Evolutionary conservation across 1,140 invertebrate genomes (phyloP).

Genomic region (Monochamus saltuarius): DNA sequence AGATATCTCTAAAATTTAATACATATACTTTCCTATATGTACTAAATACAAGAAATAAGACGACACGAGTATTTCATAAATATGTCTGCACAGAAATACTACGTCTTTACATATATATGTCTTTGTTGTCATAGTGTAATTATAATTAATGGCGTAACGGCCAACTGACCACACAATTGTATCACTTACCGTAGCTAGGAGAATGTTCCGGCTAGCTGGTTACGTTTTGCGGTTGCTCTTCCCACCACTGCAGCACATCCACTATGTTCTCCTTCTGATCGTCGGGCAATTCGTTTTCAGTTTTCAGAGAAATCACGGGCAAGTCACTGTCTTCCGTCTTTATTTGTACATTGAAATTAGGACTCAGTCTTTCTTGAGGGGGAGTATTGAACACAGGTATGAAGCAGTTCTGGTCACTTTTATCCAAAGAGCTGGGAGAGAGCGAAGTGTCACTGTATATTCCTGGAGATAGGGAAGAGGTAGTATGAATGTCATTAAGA

Average conservation of each 20-base stretch:
- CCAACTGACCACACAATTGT: too few species aligned
- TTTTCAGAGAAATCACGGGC: slow-evolving; percentile 40
- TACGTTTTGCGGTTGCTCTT: slow-evolving; percentile 46
- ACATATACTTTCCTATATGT: too few species aligned
- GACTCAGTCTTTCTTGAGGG: slow-evolving; percentile 17
- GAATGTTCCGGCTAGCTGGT: too few species aligned
- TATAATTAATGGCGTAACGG: too few species aligned
- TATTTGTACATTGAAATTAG: slow-evolving; percentile 32
- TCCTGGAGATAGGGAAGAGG: slow-evolving; percentile 45
- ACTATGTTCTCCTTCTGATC: slow-evolving; percentile 51
- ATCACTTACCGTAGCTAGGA: too few species aligned
- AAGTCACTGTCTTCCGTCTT: slow-evolving; percentile 37
- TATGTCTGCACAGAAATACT: too few species aligned
- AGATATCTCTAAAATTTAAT: too few species aligned
- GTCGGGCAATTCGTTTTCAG: slow-evolving; percentile 48
- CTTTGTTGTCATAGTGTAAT: too few species aligned
- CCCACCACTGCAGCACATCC: slow-evolving; percentile 57
- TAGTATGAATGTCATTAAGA: slow-evolving; percentile 41
- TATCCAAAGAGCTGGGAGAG: slow-evolving; percentile 32
- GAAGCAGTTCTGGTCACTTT: slow-evolving; percentile 33
- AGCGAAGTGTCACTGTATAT: slow-evolving; percentile 48
- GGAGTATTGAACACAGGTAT: slow-evolving; percentile 38
- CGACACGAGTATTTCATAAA: too few species aligned
- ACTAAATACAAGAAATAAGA: too few species aligned
- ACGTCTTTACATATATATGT: too few species aligned